Conservation (phyloP, 2,888 invertebrate genomes). For the Drosophila stalkeri region DNA sequence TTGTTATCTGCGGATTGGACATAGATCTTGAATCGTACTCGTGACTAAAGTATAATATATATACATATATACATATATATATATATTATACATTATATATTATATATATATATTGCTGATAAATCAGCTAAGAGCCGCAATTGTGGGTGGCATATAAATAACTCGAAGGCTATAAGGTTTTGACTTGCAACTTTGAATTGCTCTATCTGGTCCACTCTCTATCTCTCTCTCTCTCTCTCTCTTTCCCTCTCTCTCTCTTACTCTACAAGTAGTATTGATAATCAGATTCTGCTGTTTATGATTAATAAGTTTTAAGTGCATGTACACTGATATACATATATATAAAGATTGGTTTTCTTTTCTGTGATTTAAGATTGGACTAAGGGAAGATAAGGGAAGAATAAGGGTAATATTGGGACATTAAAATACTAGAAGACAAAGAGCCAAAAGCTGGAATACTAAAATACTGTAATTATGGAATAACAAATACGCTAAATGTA, state of each 20-base stretch:
- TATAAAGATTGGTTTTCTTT: neutral
- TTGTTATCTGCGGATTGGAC: slow-evolving; percentile 52
- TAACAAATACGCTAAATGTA: no score
- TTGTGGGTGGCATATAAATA: slow-evolving; percentile 1
- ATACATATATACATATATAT: neutral
- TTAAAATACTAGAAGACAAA: neutral
- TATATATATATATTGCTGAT: slow-evolving; percentile 27
- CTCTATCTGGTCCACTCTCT: neutral
- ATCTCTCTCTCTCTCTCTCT: neutral
- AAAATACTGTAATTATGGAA: neutral
- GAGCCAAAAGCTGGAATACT: neutral
- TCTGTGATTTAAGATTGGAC: neutral
- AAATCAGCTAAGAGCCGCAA: slow-evolving; percentile 19
- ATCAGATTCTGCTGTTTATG: neutral
- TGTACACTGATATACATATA: neutral
- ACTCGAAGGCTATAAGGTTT: neutral
- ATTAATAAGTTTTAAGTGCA: neutral
- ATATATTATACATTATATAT: no score
- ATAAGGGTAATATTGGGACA: neutral
- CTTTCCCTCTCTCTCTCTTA: neutral
- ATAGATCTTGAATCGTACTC: slow-evolving; percentile 49
- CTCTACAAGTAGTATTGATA: neutral
- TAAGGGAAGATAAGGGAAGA: neutral
- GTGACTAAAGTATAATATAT: slow-evolving; percentile 33
- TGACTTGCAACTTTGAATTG: slow-evolving; percentile 1